Percentiles rank a stretch among this genome's conserved stretches.
Evolutionary conservation across 2,888 invertebrate species (phyloP).

Genomic region (Frankliniella fusca): DNA sequence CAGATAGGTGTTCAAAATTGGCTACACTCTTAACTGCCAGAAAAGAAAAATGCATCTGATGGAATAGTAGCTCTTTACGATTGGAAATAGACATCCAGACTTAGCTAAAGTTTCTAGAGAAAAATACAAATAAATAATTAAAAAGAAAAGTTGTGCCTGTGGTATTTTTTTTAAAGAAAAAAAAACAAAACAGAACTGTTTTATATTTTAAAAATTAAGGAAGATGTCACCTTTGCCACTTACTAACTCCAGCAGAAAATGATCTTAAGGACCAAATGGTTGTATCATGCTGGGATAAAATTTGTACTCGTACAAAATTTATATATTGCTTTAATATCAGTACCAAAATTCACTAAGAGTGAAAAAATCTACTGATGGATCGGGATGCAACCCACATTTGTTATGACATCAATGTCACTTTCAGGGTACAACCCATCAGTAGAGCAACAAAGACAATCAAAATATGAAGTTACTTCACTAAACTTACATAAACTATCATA

Average conservation of each 20-base stretch:
- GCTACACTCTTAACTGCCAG: neutral
- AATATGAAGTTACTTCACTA: neutral
- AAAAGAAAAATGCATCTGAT: neutral
- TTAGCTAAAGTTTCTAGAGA: neutral
- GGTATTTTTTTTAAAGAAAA: neutral
- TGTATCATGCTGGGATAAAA: neutral
- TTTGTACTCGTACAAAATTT: constrained; percentile 22
- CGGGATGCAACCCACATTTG: neutral
- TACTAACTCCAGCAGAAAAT: neutral
- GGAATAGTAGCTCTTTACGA: neutral
- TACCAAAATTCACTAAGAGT: constrained; percentile 23
- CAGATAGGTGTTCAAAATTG: neutral
- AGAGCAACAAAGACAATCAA: constrained; percentile 4
- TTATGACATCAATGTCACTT: neutral
- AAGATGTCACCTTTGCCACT: neutral
- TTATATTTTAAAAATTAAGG: neutral
- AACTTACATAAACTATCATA: neutral
- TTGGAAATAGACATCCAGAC: neutral
- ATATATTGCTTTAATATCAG: constrained; percentile 24
- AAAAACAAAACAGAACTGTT: too few relatives aligned
- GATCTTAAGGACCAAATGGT: neutral
- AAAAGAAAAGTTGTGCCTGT: neutral
- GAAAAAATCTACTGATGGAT: constrained; percentile 3
- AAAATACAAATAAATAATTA: neutral
- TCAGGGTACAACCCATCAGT: neutral